Base-by-base conservation (phyloP, 2,888 invertebrate genomes). In the Eristalinus aeneus region DNA sequence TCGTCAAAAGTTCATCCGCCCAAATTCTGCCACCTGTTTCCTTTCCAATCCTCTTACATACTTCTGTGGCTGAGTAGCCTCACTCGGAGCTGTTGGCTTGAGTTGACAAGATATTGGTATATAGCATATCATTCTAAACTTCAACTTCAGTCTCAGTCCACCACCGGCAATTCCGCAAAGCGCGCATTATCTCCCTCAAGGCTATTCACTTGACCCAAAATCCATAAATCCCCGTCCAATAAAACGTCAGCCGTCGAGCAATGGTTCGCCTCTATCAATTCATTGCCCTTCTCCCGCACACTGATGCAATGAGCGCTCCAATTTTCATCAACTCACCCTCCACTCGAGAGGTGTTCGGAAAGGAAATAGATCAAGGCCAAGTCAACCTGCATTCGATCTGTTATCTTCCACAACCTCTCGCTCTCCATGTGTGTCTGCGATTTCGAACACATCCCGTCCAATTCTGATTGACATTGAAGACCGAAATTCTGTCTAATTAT, bases 301-400 rank as follows among this genome's bases (percentile, higher is more conserved):
- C 61, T 77, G 77, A 77, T 69, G 77, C 77, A 77, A 77, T 77
- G 39, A 20, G 39, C 46, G n/a, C n/a, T 2, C 27, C 39, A 71
- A 31, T 64, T 77, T 77, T 64, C 77, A 77, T 69, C 77, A 69
- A 31, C 12, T 4, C 12, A 36, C 36, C 9, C 36, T 16, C 4
- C 20, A 56, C 20, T 31, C 16, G 53, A 6, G 32, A 34, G 11
- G 1, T 4, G 31, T 12, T 20, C 11, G 32, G 9, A 63, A 64
- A 63, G 5, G 22, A 53, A 68, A 68, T 64, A 53, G 78, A 71
- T 65, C 78, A 78, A 78, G 78, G 71, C 64, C 65, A 71, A 65
- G 74, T 53, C 67, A 58, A 23, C 58, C 23, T 71, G 78, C 71
- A 72, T 56, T 58, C 22, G 20, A 54, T 23, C 63, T 71, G 63